Evolutionary conservation across 1,140 invertebrate genomes (phyloP).

Genomic region (Diorhabda sublineata): DNA sequence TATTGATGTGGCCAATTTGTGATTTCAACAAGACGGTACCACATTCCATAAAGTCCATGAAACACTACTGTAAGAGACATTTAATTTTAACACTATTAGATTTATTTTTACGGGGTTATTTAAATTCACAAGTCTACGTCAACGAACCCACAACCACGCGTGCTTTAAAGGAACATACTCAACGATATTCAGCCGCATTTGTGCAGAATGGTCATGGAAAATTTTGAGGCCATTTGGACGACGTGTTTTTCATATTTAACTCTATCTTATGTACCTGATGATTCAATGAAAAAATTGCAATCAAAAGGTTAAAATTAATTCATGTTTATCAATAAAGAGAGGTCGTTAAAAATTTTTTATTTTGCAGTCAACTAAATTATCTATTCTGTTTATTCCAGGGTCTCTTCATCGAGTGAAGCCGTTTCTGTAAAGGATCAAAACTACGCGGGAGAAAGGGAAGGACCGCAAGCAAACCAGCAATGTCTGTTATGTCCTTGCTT

Average conservation of each 20-base stretch:
- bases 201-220: background rate
- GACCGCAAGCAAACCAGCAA: background rate
- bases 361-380: too few species aligned
- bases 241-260: background rate
- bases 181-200: background rate
- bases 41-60: too few species aligned
- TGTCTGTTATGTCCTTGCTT: background rate
- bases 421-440: too few species aligned
- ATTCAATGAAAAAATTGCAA: background rate
- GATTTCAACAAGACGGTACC: too few species aligned
- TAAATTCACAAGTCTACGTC: background rate
- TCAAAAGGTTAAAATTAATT: background rate
- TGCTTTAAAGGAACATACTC: background rate
- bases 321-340: too few species aligned
- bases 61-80: background rate
- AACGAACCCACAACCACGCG: background rate
- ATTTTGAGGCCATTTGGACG: background rate
- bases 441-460: background rate
- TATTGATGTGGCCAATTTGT: too few species aligned
- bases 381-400: too few species aligned
- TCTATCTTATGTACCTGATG: background rate
- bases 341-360: too few species aligned
- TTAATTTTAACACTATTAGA: background rate
- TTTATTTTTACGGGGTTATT: background rate
- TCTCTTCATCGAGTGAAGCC: too few species aligned